Conservation (phyloP, 2,113 vertebrate genomes). For the Scartelaos histophorus region DNA sequence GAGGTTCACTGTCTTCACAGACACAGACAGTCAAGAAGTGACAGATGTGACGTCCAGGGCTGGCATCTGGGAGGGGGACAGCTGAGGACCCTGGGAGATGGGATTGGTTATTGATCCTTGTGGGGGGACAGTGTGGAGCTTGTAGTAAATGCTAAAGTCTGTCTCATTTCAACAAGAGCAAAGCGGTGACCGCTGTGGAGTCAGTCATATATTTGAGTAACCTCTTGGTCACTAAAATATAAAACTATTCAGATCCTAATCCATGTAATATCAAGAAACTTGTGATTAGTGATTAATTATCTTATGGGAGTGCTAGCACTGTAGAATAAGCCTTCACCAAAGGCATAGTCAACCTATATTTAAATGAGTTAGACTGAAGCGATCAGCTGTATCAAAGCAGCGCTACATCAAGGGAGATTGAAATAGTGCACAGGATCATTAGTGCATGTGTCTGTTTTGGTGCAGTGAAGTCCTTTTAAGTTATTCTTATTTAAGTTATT, state of each 20-base stretch:
- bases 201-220: slow-evolving; percentile 30
- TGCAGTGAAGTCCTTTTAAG: slow-evolving; percentile 30
- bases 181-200: slow-evolving; percentile 16
- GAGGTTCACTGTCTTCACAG: slow-evolving; percentile 22
- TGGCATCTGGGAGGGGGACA: slow-evolving; percentile 49
- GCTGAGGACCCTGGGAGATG: slow-evolving; percentile 54
- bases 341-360: slow-evolving; percentile 12
- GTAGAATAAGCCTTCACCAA: not conserved
- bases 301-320: not conserved
- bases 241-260: not conserved
- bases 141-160: slow-evolving; percentile 40
- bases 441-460: slow-evolving; percentile 36
- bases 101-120: slow-evolving; percentile 77
- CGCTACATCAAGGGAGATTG: slow-evolving; percentile 44
- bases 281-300: not conserved
- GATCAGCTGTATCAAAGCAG: slow-evolving; percentile 38
- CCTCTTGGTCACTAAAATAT: not conserved
- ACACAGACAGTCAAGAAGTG: slow-evolving; percentile 42
- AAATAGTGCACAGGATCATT: slow-evolving; percentile 45
- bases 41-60: slow-evolving; percentile 55
- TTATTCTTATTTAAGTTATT: slow-evolving; percentile 5
- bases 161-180: slow-evolving; percentile 36
- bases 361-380: slow-evolving; percentile 33
- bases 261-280: not conserved
- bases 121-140: slow-evolving; percentile 36